phyloP scores from a whole-genome alignment of 2,888 invertebrate genomes.

The Drosophila kuntzei region DNA sequence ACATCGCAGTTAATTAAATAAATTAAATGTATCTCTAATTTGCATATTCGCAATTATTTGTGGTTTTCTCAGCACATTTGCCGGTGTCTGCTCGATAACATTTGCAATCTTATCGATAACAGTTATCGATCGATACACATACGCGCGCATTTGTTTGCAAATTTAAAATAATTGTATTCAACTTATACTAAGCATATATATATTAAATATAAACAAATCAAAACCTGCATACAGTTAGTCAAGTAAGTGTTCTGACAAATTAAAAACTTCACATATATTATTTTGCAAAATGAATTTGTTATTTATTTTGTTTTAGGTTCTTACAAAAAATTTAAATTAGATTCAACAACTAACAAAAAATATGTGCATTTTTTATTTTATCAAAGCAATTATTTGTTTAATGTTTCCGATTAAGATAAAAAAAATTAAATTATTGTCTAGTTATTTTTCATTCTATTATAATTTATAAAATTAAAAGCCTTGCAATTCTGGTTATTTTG shows the following conservation, averaged over 20 bases:
- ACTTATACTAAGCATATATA: not conserved
- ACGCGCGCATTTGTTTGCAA: not conserved
- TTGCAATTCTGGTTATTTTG: not conserved
- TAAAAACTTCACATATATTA: not conserved
- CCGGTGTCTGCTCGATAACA: too few species aligned
- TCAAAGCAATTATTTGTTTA: too few species aligned
- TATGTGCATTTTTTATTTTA: too few species aligned
- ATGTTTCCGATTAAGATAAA: too few species aligned
- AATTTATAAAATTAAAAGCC: not conserved
- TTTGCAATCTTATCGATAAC: conserved; percentile 9
- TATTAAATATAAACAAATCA: not conserved
- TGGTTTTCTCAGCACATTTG: not conserved
- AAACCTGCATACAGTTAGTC: not conserved
- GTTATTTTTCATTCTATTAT: too few species aligned
- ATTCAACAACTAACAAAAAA: too few species aligned
- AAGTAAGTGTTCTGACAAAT: not conserved
- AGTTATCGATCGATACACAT: not conserved
- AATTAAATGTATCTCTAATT: conserved; percentile 54
- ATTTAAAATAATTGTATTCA: not conserved
- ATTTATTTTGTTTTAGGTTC: not conserved
- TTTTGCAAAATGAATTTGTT: not conserved
- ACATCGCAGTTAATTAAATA: conserved; percentile 59
- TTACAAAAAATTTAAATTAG: too few species aligned
- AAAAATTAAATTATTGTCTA: too few species aligned
- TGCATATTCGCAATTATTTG: conserved; percentile 1